Conservation (phyloP, 1,140 invertebrate genomes). For the Drosophila repletoides region DNA sequence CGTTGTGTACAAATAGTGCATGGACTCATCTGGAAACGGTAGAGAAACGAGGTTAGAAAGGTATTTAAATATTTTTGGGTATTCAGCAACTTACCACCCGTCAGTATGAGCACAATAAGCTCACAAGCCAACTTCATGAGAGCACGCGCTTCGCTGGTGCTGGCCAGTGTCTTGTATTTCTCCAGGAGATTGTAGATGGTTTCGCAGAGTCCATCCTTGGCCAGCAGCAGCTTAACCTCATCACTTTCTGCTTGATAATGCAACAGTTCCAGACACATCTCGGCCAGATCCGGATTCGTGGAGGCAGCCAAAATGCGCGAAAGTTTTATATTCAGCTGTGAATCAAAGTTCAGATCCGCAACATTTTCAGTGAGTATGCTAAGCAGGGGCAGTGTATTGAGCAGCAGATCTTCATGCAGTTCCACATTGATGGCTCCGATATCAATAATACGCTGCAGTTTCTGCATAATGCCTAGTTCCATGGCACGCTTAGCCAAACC, state of each 20-base stretch:
- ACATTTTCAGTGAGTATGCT: constrained; percentile 89
- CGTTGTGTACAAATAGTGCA: constrained; percentile 89
- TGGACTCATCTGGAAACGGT: constrained; percentile 89
- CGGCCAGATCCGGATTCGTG: constrained; percentile 87
- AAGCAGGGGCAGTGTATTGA: constrained; percentile 88
- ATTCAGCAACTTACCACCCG: constrained; percentile 87
- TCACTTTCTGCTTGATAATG: constrained; percentile 90
- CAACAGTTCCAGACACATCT: constrained; percentile 89
- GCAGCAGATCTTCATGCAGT: constrained; percentile 84
- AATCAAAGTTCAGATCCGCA: constrained; percentile 84
- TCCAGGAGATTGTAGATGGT: constrained; percentile 89
- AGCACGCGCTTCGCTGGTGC: constrained; percentile 87
- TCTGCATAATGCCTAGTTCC: constrained; percentile 86
- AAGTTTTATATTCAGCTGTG: constrained; percentile 84
- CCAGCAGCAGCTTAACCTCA: constrained; percentile 89
- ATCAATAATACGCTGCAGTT: constrained; percentile 84
- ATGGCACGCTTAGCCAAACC: constrained; percentile 86
- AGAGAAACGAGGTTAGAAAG: too few species aligned
- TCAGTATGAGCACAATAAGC: constrained; percentile 91
- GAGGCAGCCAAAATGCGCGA: constrained; percentile 86
- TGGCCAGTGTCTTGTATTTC: constrained; percentile 86
- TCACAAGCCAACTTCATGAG: constrained; percentile 93
- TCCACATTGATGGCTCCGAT: constrained; percentile 82
- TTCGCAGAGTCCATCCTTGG: constrained; percentile 89
- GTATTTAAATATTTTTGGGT: too few species aligned